A percentile compares a stretch with the other conserved stretches of the same genome.
phyloP scores from a whole-genome alignment of 2,113 vertebrate genomes.

The Tenebrosternarchus preto region DNA sequence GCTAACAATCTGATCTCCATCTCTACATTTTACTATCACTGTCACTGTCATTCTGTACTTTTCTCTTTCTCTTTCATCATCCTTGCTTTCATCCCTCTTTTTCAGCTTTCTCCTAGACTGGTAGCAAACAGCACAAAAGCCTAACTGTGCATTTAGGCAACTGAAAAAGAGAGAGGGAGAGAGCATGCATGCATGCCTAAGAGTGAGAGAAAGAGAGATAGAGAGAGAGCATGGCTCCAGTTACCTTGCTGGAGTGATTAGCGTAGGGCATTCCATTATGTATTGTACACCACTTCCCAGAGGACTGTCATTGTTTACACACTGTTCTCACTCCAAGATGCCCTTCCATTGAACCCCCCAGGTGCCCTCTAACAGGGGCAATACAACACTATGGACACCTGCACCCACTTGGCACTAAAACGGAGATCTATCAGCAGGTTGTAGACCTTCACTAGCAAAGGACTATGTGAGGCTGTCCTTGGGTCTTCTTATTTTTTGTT shows the following conservation, averaged over 20 bases:
- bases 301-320: slow-evolving; percentile 58
- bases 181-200: not conserved
- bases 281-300: slow-evolving; percentile 55
- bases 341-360: slow-evolving; percentile 46
- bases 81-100: slow-evolving; percentile 10
- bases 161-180: slow-evolving; percentile 18
- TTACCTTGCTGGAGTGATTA: slow-evolving; percentile 59
- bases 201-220: slow-evolving; percentile 3
- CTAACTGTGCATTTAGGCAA: slow-evolving; percentile 45
- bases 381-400: slow-evolving; percentile 35
- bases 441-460: slow-evolving; percentile 1
- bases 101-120: slow-evolving; percentile 37
- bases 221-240: slow-evolving; percentile 53
- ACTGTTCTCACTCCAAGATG: slow-evolving; percentile 53
- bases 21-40: not conserved
- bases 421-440: slow-evolving; percentile 1
- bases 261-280: slow-evolving; percentile 50
- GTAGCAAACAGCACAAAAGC: slow-evolving; percentile 51
- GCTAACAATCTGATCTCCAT: no score
- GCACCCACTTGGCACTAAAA: slow-evolving; percentile 37
- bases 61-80: slow-evolving; percentile 29
- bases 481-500: no score
- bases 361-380: slow-evolving; percentile 36
- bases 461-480: no score
- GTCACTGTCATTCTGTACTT: slow-evolving; percentile 13